These are phyloP conservation scores for Panthera tigris DNA, from an alignment of 2,113 vertebrate species.

Conservation along the genomic window DNA sequence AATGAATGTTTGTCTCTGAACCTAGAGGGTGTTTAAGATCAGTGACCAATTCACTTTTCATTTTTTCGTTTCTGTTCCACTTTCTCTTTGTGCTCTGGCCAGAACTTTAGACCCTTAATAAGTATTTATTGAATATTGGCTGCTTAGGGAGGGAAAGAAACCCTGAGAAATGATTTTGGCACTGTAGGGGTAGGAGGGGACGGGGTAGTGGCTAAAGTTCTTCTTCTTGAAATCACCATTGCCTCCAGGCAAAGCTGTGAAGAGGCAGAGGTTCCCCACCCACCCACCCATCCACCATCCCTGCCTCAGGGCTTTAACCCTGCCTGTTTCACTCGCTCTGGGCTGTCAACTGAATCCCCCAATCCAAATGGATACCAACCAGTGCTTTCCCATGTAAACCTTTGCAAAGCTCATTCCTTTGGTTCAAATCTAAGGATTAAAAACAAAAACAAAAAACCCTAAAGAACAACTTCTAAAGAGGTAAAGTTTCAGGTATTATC, in stretches of 20 bases:
- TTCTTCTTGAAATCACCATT: background rate
- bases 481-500: background rate
- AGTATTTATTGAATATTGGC: background rate
- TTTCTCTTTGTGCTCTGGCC: background rate
- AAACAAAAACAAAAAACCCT: background rate
- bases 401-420: background rate
- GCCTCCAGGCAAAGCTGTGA: background rate
- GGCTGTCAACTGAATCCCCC: background rate
- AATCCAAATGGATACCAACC: background rate
- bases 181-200: accelerated
- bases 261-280: background rate
- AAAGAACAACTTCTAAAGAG: background rate
- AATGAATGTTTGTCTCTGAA: background rate
- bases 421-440: background rate
- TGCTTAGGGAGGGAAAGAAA: background rate
- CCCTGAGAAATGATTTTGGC: background rate
- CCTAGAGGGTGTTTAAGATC: background rate
- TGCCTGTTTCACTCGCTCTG: background rate
- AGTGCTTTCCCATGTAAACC: background rate
- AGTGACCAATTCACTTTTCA: background rate
- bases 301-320: background rate
- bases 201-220: background rate
- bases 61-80: background rate
- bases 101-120: background rate
- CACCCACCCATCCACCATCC: too few species aligned